Evolutionary conservation across 1,140 invertebrate species (phyloP), one percentile per base, ranked within the genome.

Genomic region (Aphaenogaster rudis): DNA sequence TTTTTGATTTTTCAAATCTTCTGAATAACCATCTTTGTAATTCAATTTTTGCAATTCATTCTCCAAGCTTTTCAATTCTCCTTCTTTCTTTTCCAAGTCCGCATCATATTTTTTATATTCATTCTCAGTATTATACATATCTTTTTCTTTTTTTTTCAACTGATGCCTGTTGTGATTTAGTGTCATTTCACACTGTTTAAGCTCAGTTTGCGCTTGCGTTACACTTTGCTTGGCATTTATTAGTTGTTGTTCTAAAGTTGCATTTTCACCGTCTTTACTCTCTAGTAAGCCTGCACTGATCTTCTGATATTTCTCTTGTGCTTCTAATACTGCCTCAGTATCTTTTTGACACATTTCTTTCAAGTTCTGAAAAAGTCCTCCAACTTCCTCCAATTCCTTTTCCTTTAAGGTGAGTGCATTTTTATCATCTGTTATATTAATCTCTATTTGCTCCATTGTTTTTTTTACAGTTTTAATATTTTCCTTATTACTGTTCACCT

Each of bases 211-310:
- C 1, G 98, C 97, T 89, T 97, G 96, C 21, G 97, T 97, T 8
- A 97, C 96, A 76, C 96, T 97, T 91, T 97, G 96, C 91, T 98
- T 98, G 0, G 98, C 97, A 93, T 96, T 96, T 91, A 99, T 99
- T 1, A 99, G 95, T 93, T 99, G 98, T 88, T 99, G 98, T 93
- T 98, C 97, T 28, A 99, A 95, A 6, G 98, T 98, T n/a, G 97
- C 97, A 80, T 97, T 97, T 94, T 97, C 96, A 17, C 98, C 98
- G 91, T 97, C 97, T n/a, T 97, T 97, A 81, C 97, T 97, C 39
- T 97, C 96, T 48, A 98, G 97, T 66, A 98, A 95, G 36, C 99
- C 99, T 36, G 97, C 96, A 93, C 97, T 98, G 8, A 99, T 97
- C 77, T 98, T 98, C 92, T 99, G 97, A 88, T 97, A 98, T 74